These are phyloP conservation scores for Cardiocondyla obscurior DNA, from an alignment of 1,140 invertebrate species.

Conservation along the genomic window DNA sequence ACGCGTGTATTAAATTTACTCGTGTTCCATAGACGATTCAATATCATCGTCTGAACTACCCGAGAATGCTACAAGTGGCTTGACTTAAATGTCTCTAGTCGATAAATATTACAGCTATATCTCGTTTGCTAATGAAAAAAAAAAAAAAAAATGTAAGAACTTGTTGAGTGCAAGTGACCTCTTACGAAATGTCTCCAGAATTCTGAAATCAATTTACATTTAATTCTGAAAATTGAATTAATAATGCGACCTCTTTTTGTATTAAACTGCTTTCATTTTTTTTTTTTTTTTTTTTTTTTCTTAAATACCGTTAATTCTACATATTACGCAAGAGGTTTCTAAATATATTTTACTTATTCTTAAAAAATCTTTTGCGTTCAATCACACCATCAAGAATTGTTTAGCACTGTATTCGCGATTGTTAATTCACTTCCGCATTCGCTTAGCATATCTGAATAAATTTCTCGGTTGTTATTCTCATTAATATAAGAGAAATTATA, in stretches of 20 bases:
- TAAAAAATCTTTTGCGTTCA: neutral
- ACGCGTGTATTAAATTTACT: neutral
- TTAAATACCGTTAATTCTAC: no score
- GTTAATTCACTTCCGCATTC: conserved; percentile 35
- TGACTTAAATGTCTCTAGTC: conserved; percentile 60
- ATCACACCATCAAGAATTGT: neutral
- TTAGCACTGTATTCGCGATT: neutral
- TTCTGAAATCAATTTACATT: conserved; percentile 5
- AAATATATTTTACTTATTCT: neutral
- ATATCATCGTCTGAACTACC: conserved; percentile 60
- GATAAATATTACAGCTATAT: conserved; percentile 31
- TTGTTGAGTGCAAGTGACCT: conserved; percentile 50
- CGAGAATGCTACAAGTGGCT: neutral
- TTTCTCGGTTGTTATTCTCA: conserved; percentile 26
- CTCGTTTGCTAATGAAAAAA: conserved; percentile 21
- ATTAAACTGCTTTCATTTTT: neutral
- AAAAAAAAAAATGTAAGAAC: conserved; percentile 39
- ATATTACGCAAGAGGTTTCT: no score
- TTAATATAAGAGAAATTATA: conserved; percentile 40
- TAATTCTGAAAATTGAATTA: neutral
- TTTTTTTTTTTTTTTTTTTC: no score
- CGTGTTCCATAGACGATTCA: neutral
- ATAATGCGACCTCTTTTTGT: neutral
- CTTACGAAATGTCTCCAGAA: conserved; percentile 26
- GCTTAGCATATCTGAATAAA: conserved; percentile 32